A percentile compares a stretch with the other conserved stretches of the same genome.
phyloP scores from a whole-genome alignment of 2,113 vertebrate genomes.

The Catharus minimus region DNA sequence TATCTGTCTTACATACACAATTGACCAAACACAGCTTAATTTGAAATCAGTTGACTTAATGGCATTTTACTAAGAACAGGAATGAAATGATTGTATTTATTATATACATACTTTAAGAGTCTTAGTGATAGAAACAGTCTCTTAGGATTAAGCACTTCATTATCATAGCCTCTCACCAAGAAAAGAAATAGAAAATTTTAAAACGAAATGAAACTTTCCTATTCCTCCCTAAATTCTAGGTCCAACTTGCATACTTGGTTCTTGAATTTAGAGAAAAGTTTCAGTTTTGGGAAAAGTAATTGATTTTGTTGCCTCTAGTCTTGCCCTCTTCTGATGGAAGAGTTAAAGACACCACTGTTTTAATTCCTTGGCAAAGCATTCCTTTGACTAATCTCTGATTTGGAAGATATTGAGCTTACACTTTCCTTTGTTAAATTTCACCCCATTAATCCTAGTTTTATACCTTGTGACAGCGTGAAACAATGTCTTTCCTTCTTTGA shows the following conservation, averaged over 20 bases:
- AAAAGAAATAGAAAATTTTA: not conserved
- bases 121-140: not conserved
- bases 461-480: not conserved
- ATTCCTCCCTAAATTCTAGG: not conserved
- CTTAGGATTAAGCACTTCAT: not conserved
- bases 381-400: slow-evolving; percentile 17
- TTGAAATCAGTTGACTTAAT: not conserved
- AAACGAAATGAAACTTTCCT: not conserved
- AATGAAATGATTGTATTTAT: not conserved
- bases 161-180: not conserved
- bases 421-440: slow-evolving; percentile 32
- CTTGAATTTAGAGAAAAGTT: not conserved
- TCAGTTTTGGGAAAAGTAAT: not conserved
- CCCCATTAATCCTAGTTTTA: slow-evolving; percentile 13
- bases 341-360: not conserved
- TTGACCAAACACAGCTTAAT: not conserved
- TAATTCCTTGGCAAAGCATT: not conserved
- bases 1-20: not conserved
- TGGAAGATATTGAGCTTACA: not conserved
- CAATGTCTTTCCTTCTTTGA: slow-evolving; percentile 21
- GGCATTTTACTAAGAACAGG: not conserved
- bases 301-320: not conserved
- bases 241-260: fast-evolving
- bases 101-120: not conserved
- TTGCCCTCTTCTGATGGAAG: not conserved